These are phyloP conservation scores for Nasonia vitripennis DNA, from an alignment of 1,140 invertebrate species.

Conservation along the genomic window DNA sequence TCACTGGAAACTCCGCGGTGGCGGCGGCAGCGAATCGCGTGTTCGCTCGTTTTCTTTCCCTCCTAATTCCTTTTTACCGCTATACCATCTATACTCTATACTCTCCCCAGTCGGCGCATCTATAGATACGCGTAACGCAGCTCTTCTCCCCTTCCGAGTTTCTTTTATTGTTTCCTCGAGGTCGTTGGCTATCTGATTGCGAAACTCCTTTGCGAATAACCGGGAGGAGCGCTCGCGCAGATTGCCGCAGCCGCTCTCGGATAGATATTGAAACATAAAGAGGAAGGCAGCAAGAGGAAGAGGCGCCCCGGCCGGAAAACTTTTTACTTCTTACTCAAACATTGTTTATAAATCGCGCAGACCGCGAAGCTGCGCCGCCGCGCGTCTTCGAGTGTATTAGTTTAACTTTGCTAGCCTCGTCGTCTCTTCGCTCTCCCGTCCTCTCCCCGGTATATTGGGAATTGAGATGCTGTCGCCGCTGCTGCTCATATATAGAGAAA, in stretches of 20 bases:
- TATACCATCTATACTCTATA: not conserved
- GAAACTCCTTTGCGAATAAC: constrained; percentile 40
- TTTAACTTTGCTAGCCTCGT: constrained; percentile 31
- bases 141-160: not conserved
- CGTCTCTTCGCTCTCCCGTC: not conserved
- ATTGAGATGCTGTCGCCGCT: constrained; percentile 10
- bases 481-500: not conserved
- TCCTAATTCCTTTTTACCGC: constrained; percentile 23
- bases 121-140: no score
- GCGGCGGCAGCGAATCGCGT: not conserved
- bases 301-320: constrained; percentile 5
- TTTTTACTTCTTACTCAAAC: constrained; percentile 42
- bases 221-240: constrained; percentile 20
- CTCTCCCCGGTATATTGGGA: not conserved
- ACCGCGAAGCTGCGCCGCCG: not conserved
- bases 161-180: constrained; percentile 25
- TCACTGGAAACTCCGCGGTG: constrained; percentile 2
- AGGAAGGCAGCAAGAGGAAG: not conserved
- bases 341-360: constrained; percentile 35
- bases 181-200: constrained; percentile 20
- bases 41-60: constrained; percentile 16
- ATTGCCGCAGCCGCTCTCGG: constrained; percentile 11
- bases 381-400: constrained; percentile 33
- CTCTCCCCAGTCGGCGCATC: not conserved
- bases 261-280: constrained; percentile 42